These are phyloP conservation scores for Prionailurus viverrinus DNA, from an alignment of 2,113 vertebrate species.

Conservation along the genomic window DNA sequence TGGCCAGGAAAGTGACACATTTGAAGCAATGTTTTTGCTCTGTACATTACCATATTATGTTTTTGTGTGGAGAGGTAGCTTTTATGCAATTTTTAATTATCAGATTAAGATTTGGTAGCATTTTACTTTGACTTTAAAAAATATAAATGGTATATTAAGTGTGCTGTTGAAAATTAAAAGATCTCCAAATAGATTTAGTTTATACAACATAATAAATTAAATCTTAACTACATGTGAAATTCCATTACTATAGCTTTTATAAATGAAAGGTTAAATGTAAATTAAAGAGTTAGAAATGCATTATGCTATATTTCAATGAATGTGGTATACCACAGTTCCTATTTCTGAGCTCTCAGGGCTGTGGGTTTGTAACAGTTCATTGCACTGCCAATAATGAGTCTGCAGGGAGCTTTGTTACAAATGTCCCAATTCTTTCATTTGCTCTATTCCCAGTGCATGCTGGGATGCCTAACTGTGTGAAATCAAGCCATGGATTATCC, in stretches of 20 bases:
- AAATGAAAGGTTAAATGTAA: conserved; percentile 47
- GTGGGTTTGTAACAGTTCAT: conserved; percentile 77
- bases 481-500: conserved; percentile 89
- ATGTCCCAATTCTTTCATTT: conserved; percentile 85
- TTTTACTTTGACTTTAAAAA: not conserved
- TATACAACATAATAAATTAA: conserved; percentile 23
- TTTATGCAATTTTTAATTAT: not conserved
- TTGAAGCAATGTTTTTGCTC: not conserved
- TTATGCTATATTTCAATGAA: conserved; percentile 56
- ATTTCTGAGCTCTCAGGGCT: conserved; percentile 57
- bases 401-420: conserved; percentile 77
- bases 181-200: not conserved
- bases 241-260: not conserved
- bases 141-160: not conserved
- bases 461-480: conserved; percentile 83
- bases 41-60: not conserved
- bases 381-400: conserved; percentile 83
- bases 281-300: conserved; percentile 49
- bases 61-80: not conserved
- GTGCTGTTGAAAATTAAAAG: not conserved
- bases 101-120: not conserved
- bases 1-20: not conserved
- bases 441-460: conserved; percentile 77
- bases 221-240: not conserved
- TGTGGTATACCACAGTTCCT: conserved; percentile 22